Evolutionary conservation across 2,797 vertebrate species (phyloP), one percentile per base, ranked within the genome.

Genomic region (Emys orbicularis): DNA sequence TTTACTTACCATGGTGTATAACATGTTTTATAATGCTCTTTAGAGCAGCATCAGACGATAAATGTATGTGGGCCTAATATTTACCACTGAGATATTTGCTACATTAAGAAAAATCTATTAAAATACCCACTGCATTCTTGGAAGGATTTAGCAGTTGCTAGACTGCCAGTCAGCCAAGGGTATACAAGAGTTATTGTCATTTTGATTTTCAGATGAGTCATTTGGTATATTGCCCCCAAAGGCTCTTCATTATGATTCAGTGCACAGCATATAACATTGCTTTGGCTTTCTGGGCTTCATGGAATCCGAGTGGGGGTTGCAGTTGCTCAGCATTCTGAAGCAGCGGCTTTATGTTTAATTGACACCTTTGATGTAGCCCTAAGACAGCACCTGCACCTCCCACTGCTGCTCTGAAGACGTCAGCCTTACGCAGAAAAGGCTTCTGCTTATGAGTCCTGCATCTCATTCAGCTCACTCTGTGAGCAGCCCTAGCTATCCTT

Each of bases 361-460:
- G 98, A 98, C 98, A 98, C 98, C 98, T 98, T 98, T 98, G 98
- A 98, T 99, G 98, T 97, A 98, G 98, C 97, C 97, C 97, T 97
- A 97, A 99, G 98, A 98, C 98, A 98, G 98, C 97, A 96, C 98
- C 98, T 98, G 98, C 98, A 98, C 98, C 98, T 98, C 98, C 98
- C 98, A 98, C 98, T 98, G 98, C 98, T 97, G 97, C 97, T 97
- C 93, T 84, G 98, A 98, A 98, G 98, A 98, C 99, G 99, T 99
- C 99, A 99, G 97, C 93, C 97, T 97, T 99, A 99, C 99, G 99
- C 99, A 99, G 97, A 98, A 98, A 98, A 97, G 93, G 98, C 98
- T 98, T 97, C 98, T 98, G 98, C 99, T 98, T 98, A 98, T 99
- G 98, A 98, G 97, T 98, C 97, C 97, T 97, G 98, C 97, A 95